Evolutionary conservation across 2,113 vertebrate genomes (phyloP).

Genomic region (Neodon shergylaensis): DNA sequence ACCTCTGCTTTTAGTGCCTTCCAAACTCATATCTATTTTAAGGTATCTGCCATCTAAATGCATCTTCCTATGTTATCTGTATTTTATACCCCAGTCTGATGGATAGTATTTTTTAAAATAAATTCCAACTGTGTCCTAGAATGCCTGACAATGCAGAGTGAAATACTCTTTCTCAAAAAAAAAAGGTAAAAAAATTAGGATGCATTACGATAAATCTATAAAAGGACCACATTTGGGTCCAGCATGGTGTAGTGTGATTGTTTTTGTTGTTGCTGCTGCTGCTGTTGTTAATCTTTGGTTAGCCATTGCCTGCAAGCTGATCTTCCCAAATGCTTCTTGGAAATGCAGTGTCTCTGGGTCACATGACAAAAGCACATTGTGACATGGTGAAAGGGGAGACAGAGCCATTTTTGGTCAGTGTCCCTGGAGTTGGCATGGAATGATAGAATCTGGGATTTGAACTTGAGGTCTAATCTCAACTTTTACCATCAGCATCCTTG

Average conservation of each 20-base stretch:
- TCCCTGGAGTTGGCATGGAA: too few relatives aligned
- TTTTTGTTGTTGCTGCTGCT: background rate
- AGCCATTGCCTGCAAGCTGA: background rate
- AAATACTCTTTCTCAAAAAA: background rate
- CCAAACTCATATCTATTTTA: background rate
- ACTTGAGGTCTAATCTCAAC: background rate
- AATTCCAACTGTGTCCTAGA: background rate
- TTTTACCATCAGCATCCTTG: background rate
- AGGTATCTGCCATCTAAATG: background rate
- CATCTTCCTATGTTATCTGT: background rate
- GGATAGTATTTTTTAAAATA: background rate
- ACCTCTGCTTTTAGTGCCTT: background rate
- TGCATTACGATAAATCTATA: background rate
- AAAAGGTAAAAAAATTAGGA: background rate
- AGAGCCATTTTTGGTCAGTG: background rate
- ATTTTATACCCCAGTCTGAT: background rate
- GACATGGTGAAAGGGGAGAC: background rate
- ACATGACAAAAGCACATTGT: background rate
- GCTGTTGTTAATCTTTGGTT: background rate
- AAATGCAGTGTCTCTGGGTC: background rate
- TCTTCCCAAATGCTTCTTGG: background rate
- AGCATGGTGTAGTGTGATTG: background rate
- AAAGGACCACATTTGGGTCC: background rate
- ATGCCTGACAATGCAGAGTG: background rate
- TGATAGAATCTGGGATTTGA: background rate